Conservation (phyloP, 2,888 invertebrate genomes). For the Teleiodes luculella region DNA sequence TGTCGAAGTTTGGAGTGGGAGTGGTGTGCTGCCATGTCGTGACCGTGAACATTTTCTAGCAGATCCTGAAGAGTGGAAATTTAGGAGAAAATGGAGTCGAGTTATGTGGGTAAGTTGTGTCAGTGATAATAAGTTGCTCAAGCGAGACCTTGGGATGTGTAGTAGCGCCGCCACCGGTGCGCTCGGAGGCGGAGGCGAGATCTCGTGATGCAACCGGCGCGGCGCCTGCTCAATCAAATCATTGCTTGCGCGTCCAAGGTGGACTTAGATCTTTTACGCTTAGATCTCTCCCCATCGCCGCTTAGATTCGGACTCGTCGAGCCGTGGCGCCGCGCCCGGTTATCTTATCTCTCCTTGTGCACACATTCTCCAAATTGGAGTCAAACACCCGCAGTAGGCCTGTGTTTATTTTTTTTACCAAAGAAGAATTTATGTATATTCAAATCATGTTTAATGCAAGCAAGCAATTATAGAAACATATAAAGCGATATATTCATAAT, state of each 20-base stretch:
- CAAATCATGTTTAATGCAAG: too few relatives aligned
- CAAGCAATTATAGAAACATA: too few relatives aligned
- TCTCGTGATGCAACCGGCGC: conserved; percentile 31
- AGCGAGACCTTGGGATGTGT: conserved; percentile 42
- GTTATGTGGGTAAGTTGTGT: conserved; percentile 59
- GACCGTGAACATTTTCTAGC: conserved; percentile 53
- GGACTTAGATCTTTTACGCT: conserved; percentile 8
- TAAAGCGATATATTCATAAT: too few relatives aligned
- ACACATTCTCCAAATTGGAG: too few relatives aligned
- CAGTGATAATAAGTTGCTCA: conserved; percentile 3
- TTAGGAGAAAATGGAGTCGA: conserved; percentile 54
- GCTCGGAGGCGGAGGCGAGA: conserved; percentile 19
- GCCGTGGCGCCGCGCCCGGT: too few relatives aligned
- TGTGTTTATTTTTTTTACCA: too few relatives aligned
- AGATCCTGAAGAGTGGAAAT: conserved; percentile 44
- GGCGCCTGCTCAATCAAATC: conserved; percentile 15
- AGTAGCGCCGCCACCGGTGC: background rate
- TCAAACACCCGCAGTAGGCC: too few relatives aligned
- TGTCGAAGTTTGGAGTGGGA: conserved; percentile 45
- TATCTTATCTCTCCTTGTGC: too few relatives aligned
- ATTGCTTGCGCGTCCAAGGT: background rate
- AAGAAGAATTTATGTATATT: too few relatives aligned
- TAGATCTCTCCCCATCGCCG: too few relatives aligned
- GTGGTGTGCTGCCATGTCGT: conserved; percentile 61
- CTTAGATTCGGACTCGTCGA: too few relatives aligned